phyloP scores from a whole-genome alignment of 1,140 invertebrate genomes.

The Cyclargus thomasi region DNA sequence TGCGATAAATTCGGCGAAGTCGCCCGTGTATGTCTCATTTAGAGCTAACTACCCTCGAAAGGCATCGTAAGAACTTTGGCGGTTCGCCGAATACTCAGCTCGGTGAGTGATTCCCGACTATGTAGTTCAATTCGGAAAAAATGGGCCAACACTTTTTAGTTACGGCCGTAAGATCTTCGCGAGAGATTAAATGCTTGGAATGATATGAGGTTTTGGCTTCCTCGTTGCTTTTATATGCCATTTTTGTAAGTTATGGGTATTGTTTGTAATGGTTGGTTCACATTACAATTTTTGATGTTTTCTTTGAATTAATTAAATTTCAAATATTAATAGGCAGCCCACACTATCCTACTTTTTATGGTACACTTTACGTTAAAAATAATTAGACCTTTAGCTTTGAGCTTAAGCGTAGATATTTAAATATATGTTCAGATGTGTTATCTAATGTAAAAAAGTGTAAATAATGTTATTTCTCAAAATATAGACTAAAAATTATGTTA shows the following conservation, averaged over 20 bases:
- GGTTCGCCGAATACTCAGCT: conserved; percentile 34
- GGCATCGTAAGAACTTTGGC: conserved; percentile 49
- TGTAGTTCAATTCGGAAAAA: conserved; percentile 24
- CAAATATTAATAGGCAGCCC: no score
- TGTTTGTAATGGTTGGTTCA: neutral
- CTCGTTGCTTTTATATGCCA: neutral
- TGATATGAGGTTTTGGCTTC: neutral
- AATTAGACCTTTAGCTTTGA: no score
- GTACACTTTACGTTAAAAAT: no score
- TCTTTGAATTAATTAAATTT: neutral
- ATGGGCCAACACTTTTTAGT: neutral
- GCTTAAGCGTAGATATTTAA: no score
- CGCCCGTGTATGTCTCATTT: conserved; percentile 56
- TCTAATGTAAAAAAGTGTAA: no score
- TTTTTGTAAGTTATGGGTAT: neutral
- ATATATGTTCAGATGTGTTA: no score
- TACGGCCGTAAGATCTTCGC: neutral
- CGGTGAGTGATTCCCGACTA: conserved; percentile 37
- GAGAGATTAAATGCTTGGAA: neutral
- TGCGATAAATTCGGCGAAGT: conserved; percentile 41
- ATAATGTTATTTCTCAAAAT: no score
- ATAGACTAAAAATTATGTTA: no score
- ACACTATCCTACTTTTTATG: no score
- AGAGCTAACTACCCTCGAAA: conserved; percentile 53
- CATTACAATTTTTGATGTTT: neutral